Percentiles rank a stretch among this genome's conserved stretches.
phyloP scores from a whole-genome alignment of 2,113 vertebrate species.

The Aleadryas rufinucha region DNA sequence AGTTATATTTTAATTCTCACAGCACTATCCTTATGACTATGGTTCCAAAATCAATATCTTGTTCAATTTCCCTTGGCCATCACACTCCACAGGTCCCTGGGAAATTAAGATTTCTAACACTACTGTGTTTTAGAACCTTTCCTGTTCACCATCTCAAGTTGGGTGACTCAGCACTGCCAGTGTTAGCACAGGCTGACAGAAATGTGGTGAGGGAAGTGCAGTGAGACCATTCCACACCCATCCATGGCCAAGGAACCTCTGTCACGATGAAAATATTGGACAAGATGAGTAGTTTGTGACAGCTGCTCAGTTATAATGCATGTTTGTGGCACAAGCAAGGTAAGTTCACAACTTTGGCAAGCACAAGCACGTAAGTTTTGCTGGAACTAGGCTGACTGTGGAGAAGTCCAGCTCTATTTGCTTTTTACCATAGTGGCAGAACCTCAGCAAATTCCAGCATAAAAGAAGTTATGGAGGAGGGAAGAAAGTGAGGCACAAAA shows the following conservation, averaged over 20 bases:
- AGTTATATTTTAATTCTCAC: not conserved
- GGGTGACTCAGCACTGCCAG: not conserved
- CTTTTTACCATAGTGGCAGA: not conserved
- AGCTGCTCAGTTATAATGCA: not conserved
- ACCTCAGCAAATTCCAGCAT: not conserved
- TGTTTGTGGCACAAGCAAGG: not conserved
- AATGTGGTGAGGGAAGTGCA: not conserved
- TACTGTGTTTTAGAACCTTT: not conserved
- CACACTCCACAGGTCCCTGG: not conserved
- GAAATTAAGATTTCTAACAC: not conserved
- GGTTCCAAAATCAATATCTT: not conserved
- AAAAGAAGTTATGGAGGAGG: not conserved
- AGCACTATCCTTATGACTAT: not conserved
- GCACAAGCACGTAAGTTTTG: not conserved
- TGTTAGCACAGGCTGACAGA: not conserved
- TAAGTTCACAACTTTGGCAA: not conserved
- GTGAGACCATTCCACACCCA: not conserved
- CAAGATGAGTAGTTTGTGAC: not conserved
- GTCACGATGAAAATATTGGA: not conserved
- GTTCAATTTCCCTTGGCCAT: not conserved
- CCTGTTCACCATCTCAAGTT: not conserved
- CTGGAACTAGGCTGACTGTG: not conserved
- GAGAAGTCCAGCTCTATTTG: not conserved
- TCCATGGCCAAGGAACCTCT: not conserved
- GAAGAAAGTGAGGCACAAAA: not conserved